A percentile compares a stretch with the other conserved stretches of the same genome.
phyloP scores from a whole-genome alignment of 2,888 invertebrate genomes.

The Dryobotodes eremita region DNA sequence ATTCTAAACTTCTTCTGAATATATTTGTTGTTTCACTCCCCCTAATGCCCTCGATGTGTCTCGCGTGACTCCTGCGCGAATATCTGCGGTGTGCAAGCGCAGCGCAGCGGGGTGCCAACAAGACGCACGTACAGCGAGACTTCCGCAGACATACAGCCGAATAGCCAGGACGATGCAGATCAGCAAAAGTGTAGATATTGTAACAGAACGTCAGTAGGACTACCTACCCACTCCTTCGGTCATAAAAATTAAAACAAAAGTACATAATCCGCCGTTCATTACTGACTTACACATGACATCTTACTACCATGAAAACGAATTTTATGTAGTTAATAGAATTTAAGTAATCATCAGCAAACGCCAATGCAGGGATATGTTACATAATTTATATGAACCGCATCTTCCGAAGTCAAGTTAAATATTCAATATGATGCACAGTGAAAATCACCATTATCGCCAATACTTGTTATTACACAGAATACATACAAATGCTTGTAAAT shows the following conservation, averaged over 20 bases:
- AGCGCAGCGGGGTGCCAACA: conserved; percentile 39
- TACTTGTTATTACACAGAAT: too few species aligned
- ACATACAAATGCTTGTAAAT: too few species aligned
- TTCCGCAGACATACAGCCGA: conserved; percentile 1
- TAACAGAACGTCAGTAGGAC: neutral
- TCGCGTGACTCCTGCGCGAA: conserved; percentile 6
- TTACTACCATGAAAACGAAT: neutral
- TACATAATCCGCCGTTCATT: neutral
- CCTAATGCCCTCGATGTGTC: conserved; percentile 3
- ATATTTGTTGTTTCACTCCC: neutral
- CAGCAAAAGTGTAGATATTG: neutral
- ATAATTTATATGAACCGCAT: neutral
- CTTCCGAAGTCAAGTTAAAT: neutral
- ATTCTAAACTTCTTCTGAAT: neutral
- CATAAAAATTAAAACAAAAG: neutral
- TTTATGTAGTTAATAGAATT: neutral
- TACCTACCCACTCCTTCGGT: neutral
- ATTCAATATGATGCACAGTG: neutral
- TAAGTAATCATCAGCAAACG: neutral
- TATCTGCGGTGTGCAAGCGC: conserved; percentile 36
- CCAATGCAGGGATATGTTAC: too few species aligned
- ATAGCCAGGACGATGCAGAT: neutral
- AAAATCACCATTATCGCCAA: neutral
- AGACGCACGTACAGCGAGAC: conserved; percentile 17
- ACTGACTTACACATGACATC: neutral